These are phyloP conservation scores for Sebastes miniatus DNA, from an alignment of 2,797 vertebrate species.

Conservation along the genomic window DNA sequence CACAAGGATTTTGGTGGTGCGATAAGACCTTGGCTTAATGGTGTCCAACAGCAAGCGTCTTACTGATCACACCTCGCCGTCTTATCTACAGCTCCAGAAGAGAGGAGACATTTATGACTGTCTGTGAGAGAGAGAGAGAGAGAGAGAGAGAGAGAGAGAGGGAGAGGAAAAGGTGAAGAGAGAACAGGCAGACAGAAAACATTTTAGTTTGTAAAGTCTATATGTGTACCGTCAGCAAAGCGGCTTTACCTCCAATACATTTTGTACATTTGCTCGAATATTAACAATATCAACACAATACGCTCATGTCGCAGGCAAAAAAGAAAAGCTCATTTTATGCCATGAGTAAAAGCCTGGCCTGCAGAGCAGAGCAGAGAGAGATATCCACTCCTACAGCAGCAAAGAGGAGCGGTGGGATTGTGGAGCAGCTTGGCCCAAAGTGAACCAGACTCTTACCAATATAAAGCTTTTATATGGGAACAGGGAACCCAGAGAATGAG, in stretches of 20 bases:
- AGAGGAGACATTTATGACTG: slow-evolving; percentile 33
- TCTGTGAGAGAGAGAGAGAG: neutral
- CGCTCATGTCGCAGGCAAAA: neutral
- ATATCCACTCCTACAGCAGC: neutral
- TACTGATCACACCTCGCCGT: slow-evolving; percentile 36
- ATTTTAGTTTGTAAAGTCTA: neutral
- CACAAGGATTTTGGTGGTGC: slow-evolving; percentile 17
- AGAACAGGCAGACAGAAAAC: neutral
- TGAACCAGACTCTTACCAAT: neutral
- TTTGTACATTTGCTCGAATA: neutral
- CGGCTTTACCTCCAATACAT: neutral
- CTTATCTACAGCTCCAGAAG: slow-evolving; percentile 58
- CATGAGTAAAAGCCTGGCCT: neutral
- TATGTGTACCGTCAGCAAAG: neutral
- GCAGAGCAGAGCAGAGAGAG: neutral
- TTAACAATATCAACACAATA: neutral
- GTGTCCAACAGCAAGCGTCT: slow-evolving; percentile 51
- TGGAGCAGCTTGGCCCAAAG: neutral
- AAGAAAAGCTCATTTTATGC: neutral
- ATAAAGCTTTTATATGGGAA: slow-evolving; percentile 8
- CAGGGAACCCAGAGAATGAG: neutral
- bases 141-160: neutral
- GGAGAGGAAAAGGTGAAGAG: neutral
- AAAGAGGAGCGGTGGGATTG: neutral
- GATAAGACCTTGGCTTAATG: slow-evolving; percentile 55